A percentile compares a stretch with the other conserved stretches of the same genome.
These are phyloP conservation scores for Scrobipalpa atriplicella DNA, from an alignment of 2,888 invertebrate species.

Conservation along the genomic window DNA sequence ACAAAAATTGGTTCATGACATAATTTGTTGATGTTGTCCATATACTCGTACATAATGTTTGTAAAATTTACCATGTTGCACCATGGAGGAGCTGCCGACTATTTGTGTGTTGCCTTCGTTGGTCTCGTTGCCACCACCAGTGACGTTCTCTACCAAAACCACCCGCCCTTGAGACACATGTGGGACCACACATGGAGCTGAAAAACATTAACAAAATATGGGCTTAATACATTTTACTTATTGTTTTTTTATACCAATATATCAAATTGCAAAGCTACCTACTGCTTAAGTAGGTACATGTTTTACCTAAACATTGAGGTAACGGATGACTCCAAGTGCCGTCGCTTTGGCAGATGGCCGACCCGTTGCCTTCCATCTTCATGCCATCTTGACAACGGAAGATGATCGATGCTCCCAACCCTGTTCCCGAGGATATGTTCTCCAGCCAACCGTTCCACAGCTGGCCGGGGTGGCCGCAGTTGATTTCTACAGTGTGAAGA, in stretches of 20 bases:
- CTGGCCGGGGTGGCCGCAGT: constrained; percentile 96
- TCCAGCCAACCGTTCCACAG: constrained; percentile 98
- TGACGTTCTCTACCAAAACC: constrained; percentile 84
- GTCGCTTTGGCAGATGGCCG: constrained; percentile 96
- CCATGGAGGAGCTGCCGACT: constrained; percentile 78
- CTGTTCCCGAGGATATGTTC: constrained; percentile 94
- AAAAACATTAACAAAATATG: constrained; percentile 42
- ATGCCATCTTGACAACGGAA: constrained; percentile 97
- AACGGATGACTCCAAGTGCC: constrained; percentile 97
- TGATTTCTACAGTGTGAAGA: constrained; percentile 88
- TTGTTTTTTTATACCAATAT: no score
- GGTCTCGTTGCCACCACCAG: constrained; percentile 70
- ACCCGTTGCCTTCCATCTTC: constrained; percentile 93
- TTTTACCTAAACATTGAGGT: constrained; percentile 93
- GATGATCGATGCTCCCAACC: constrained; percentile 94
- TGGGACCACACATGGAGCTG: constrained; percentile 97
- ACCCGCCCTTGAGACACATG: constrained; percentile 91
- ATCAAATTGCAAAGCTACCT: no score
- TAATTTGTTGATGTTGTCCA: no score
- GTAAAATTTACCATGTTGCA: constrained; percentile 68
- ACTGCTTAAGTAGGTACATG: constrained; percentile 11
- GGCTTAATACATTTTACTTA: background rate
- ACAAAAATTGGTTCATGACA: constrained; percentile 13
- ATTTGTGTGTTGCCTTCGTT: constrained; percentile 78
- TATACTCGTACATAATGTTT: background rate